These are phyloP conservation scores for Trissolcus japonicus DNA, from an alignment of 2,888 invertebrate species.

Conservation along the genomic window DNA sequence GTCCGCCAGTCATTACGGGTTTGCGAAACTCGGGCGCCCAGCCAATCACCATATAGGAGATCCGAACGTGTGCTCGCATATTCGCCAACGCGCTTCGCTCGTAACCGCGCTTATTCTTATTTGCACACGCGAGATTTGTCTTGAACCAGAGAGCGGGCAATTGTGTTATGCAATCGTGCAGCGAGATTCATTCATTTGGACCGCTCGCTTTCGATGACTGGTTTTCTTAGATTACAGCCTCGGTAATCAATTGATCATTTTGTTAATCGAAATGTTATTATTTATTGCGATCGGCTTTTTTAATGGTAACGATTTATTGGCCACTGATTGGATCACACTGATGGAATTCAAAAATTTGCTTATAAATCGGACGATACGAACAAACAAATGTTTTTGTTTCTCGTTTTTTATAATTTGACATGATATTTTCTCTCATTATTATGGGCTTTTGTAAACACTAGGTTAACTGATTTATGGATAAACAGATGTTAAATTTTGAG, in stretches of 20 bases:
- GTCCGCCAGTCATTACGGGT: constrained; percentile 55
- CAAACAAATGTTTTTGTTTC: no score
- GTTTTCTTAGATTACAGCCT: neutral
- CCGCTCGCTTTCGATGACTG: constrained; percentile 1
- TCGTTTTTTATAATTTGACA: no score
- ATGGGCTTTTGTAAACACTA: no score
- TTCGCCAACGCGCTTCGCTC: constrained; percentile 45
- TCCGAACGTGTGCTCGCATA: constrained; percentile 40
- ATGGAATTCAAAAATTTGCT: no score
- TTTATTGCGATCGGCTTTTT: no score
- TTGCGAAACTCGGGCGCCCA: constrained; percentile 56
- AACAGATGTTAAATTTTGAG: constrained; percentile 3
- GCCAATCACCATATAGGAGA: constrained; percentile 56
- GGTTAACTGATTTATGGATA: neutral
- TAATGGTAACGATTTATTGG: no score
- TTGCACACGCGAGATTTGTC: constrained; percentile 6
- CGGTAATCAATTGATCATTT: no score
- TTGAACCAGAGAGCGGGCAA: constrained; percentile 9
- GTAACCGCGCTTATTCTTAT: constrained; percentile 11
- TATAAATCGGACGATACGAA: no score
- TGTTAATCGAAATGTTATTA: no score
- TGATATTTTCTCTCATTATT: no score
- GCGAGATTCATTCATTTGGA: constrained; percentile 17
- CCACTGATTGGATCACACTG: no score
- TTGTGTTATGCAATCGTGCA: constrained; percentile 21